These are phyloP conservation scores for Peromyscus aztecus DNA, from an alignment of 2,797 vertebrate species.

Conservation along the genomic window DNA sequence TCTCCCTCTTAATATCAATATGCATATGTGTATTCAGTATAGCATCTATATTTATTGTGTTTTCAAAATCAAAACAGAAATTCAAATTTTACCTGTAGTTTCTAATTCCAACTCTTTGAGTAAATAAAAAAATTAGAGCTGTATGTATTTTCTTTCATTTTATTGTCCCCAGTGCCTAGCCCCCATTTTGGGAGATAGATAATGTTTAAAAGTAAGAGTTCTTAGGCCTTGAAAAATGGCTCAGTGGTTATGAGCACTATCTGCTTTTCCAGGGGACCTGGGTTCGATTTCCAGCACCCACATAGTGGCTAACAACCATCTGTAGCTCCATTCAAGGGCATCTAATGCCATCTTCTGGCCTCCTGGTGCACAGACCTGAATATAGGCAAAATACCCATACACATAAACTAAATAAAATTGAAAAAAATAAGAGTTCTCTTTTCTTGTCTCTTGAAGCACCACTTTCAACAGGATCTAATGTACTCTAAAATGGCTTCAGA, in stretches of 20 bases:
- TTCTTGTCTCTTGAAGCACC: not conserved
- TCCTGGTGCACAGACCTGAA: not conserved
- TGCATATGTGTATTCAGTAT: constrained; percentile 21
- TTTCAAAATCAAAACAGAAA: constrained; percentile 51
- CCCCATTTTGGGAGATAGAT: constrained; percentile 7
- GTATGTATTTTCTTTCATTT: not conserved
- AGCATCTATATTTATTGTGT: constrained; percentile 13
- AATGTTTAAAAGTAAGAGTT: constrained; percentile 23
- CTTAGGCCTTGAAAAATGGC: not conserved
- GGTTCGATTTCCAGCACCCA: not conserved
- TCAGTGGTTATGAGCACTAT: not conserved
- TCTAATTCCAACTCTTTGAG: constrained; percentile 15
- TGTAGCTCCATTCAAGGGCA: not conserved
- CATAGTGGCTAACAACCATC: not conserved
- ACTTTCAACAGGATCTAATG: not conserved
- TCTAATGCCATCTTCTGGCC: not conserved
- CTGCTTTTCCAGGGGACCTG: not conserved
- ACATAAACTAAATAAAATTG: not conserved
- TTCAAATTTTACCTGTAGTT: constrained; percentile 15
- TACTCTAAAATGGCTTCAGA: not conserved
- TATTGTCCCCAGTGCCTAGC: not conserved
- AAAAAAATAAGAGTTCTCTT: not conserved
- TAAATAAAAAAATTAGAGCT: constrained; percentile 22
- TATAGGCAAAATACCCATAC: not conserved
- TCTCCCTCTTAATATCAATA: constrained; percentile 25